phyloP scores from a whole-genome alignment of 2,888 invertebrate genomes.

The Ceraclea dissimilis region DNA sequence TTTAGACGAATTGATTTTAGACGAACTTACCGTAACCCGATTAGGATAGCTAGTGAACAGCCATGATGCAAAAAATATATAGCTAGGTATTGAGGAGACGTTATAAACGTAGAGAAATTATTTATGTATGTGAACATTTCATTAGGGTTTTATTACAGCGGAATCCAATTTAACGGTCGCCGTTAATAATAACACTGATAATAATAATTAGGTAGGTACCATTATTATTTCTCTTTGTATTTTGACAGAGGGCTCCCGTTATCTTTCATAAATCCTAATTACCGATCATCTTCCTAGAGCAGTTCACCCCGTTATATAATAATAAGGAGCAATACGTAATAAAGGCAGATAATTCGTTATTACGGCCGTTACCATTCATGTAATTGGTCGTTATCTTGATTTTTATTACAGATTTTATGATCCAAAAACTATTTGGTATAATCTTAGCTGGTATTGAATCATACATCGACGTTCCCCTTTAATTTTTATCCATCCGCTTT shows the following conservation, averaged over 20 bases:
- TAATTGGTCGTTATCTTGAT: constrained; percentile 51
- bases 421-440: constrained; percentile 40
- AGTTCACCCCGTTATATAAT: constrained; percentile 12
- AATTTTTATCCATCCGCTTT: neutral
- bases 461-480: neutral
- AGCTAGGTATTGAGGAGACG: too few relatives aligned
- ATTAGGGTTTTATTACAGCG: neutral
- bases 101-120: too few relatives aligned
- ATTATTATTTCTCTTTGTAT: constrained; percentile 8
- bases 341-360: constrained; percentile 50
- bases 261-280: constrained; percentile 25
- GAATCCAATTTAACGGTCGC: constrained; percentile 5
- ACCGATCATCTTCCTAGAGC: constrained; percentile 20
- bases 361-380: constrained; percentile 43
- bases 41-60: too few relatives aligned
- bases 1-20: too few relatives aligned
- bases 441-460: neutral
- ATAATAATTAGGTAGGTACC: neutral
- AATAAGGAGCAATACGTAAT: constrained; percentile 29
- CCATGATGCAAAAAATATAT: too few relatives aligned
- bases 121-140: neutral
- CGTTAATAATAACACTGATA: constrained; percentile 2
- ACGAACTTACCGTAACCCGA: too few relatives aligned
- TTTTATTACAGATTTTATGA: constrained; percentile 50
- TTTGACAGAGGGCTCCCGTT: constrained; percentile 20